Evolutionary conservation across 2,113 vertebrate species (phyloP).

Genomic region (Emydocephalus ijimae): DNA sequence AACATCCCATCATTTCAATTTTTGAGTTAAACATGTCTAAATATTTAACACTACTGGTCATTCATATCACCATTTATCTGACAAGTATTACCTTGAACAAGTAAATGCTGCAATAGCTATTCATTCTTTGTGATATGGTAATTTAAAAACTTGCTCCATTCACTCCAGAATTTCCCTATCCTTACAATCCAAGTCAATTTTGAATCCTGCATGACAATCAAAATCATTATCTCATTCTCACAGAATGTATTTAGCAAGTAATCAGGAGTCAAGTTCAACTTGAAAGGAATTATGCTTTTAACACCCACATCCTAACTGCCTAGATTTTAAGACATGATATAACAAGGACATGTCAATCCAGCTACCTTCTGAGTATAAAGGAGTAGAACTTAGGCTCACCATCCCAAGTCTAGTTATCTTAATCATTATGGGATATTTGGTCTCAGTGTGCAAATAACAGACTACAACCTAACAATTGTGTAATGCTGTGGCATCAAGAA

Average conservation of each 20-base stretch:
- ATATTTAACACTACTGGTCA: neutral
- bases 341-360: neutral
- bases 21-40: neutral
- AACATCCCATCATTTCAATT: neutral
- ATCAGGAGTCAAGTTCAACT: neutral
- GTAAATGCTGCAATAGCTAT: neutral
- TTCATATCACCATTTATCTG: neutral
- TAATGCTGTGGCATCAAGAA: neutral
- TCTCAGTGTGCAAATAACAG: neutral
- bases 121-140: neutral
- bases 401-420: neutral
- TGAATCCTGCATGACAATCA: neutral
- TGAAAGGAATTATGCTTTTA: neutral
- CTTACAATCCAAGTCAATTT: neutral
- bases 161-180: neutral
- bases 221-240: neutral
- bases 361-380: neutral
- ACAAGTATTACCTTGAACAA: neutral
- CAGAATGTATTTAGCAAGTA: neutral
- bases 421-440: neutral
- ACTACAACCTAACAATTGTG: neutral
- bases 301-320: neutral
- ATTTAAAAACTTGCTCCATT: neutral
- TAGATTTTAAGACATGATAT: neutral
- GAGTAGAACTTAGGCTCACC: neutral